These are phyloP conservation scores for Lycodopsis pacificus DNA, from an alignment of 2,797 vertebrate genomes.

Conservation along the genomic window DNA sequence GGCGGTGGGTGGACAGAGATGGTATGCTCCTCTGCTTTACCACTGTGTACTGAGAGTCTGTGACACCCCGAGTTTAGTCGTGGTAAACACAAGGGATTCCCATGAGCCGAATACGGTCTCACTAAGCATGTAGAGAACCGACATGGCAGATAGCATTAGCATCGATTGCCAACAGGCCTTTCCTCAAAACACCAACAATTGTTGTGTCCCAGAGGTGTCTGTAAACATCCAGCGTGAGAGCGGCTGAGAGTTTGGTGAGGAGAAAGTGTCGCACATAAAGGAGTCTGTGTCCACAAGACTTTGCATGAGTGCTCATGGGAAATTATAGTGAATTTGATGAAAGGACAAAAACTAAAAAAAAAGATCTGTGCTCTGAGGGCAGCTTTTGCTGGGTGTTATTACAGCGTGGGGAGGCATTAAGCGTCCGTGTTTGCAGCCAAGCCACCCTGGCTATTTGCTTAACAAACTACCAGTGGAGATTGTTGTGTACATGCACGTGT, in stretches of 20 bases:
- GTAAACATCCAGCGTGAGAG: constrained; percentile 19
- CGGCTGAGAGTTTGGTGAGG: not conserved
- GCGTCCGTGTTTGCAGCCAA: constrained; percentile 53
- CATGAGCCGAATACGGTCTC: constrained; percentile 9
- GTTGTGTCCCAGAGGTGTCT: not conserved
- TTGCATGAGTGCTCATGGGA: not conserved
- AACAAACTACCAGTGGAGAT: constrained; percentile 76
- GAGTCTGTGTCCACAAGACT: constrained; percentile 9
- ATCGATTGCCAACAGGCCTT: not conserved
- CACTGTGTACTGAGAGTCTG: constrained; percentile 34
- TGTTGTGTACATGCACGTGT: constrained; percentile 48
- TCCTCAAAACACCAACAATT: not conserved
- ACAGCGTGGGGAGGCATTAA: constrained; percentile 23
- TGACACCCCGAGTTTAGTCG: constrained; percentile 15
- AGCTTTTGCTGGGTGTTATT: constrained; percentile 36
- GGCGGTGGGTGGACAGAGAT: constrained; percentile 41
- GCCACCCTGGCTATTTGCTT: constrained; percentile 74
- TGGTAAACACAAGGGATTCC: constrained; percentile 38
- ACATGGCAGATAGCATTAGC: not conserved
- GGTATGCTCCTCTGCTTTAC: constrained; percentile 46
- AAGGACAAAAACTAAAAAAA: not conserved
- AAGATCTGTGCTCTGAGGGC: not conserved
- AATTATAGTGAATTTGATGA: constrained; percentile 25
- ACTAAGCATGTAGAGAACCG: not conserved
- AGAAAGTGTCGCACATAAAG: constrained; percentile 15